A percentile compares a stretch with the other conserved stretches of the same genome.
Conservation (phyloP, 2,797 vertebrate species). For the Iguana delicatissima region DNA sequence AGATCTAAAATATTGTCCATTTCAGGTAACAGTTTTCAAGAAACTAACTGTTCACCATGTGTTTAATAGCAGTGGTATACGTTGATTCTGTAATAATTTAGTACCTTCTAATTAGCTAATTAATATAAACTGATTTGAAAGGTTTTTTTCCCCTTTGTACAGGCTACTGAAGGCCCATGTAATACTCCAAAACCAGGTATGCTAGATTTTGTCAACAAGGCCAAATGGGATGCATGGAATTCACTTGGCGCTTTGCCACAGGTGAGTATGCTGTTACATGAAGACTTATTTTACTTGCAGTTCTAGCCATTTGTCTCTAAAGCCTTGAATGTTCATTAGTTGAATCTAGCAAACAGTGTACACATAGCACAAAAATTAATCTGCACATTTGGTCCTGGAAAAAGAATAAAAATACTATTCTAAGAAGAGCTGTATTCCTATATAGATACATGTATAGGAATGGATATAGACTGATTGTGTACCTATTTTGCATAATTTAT, state of each 20-base stretch:
- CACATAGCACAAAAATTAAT: background rate
- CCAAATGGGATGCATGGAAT: slow-evolving; percentile 96
- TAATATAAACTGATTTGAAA: background rate
- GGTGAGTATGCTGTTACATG: slow-evolving; percentile 75
- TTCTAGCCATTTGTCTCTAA: background rate
- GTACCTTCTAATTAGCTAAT: slow-evolving; percentile 2
- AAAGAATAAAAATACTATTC: background rate
- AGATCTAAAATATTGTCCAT: background rate
- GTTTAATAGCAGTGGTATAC: background rate
- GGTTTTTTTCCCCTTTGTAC: slow-evolving; percentile 40
- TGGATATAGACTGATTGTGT: too few species aligned
- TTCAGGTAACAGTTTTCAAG: background rate
- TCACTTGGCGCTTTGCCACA: slow-evolving; percentile 86
- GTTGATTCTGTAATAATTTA: slow-evolving; percentile 12
- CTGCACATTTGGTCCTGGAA: background rate
- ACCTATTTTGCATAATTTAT: background rate
- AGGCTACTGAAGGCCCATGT: slow-evolving; percentile 93
- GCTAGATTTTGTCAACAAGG: slow-evolving; percentile 93
- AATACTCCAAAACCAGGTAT: slow-evolving; percentile 89
- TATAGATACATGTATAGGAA: too few species aligned
- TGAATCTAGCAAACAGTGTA: background rate
- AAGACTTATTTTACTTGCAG: background rate
- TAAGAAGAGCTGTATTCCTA: background rate
- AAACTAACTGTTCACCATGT: background rate
- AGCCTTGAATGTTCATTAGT: background rate